Evolutionary conservation across 2,888 invertebrate species (phyloP).

Genomic region (Iselma pallidipennis): DNA sequence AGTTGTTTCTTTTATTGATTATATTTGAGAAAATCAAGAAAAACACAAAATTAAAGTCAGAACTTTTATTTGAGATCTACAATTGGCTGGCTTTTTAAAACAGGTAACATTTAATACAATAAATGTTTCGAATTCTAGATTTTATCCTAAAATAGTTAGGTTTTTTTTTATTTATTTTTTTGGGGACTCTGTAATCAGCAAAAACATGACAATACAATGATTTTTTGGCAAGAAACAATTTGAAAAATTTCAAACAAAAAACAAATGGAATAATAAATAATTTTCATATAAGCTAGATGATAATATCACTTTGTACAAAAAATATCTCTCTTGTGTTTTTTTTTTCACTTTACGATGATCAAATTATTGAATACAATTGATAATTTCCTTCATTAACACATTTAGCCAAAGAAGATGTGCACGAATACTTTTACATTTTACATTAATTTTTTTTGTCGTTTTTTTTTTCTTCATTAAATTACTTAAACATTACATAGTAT

Average conservation of each 20-base stretch:
- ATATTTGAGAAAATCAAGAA: no score
- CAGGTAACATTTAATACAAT: slow-evolving; percentile 25
- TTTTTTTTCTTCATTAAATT: no score
- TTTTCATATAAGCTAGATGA: slow-evolving; percentile 37
- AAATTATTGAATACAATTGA: slow-evolving; percentile 9
- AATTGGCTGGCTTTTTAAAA: slow-evolving; percentile 19
- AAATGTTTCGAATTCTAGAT: slow-evolving; percentile 14
- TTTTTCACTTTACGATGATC: slow-evolving; percentile 19
- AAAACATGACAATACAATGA: slow-evolving; percentile 11
- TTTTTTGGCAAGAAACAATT: slow-evolving; percentile 36
- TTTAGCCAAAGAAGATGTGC: slow-evolving; percentile 5
- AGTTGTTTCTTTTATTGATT: no score
- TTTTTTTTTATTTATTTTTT: neutral
- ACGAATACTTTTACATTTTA: slow-evolving; percentile 18
- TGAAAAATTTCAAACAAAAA: slow-evolving; percentile 34
- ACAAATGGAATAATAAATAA: slow-evolving; percentile 38
- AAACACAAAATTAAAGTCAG: neutral
- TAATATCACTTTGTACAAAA: slow-evolving; percentile 42
- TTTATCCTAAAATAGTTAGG: slow-evolving; percentile 7
- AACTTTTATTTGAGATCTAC: slow-evolving; percentile 19
- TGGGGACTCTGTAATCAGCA: no score
- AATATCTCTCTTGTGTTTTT: slow-evolving; percentile 15
- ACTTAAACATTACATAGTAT: slow-evolving; percentile 21
- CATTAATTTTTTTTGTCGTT: no score
- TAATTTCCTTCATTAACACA: no score